Evolutionary conservation across 2,797 vertebrate species (phyloP), one percentile per base, ranked within the genome.

Genomic region (Cirrhinus molitorella): DNA sequence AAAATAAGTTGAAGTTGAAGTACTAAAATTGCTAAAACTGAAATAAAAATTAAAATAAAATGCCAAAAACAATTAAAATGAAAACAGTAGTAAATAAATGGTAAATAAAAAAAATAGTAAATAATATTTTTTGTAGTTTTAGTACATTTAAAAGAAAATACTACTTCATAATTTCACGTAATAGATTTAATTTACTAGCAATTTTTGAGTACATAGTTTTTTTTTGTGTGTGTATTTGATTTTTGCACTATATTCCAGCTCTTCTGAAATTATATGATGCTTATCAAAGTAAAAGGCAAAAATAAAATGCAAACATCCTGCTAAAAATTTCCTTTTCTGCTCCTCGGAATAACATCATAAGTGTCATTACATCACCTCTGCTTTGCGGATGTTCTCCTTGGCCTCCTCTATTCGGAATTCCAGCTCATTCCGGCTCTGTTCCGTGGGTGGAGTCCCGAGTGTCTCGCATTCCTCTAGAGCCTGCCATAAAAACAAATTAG

Each of bases 361-460:
- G 59, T 23, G 25, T 61, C 23, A 17, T 61, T 61, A 61, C 81
- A 6, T 67, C 73, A 99, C 98, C 97, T 99, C 97, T 19, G 98
- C 96, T 93, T 98, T 98, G 87, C 98, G 97, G 68, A 99, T 97
- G 86, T 93, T 96, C 92, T 98, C 98, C 94, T 95, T 97, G 89
- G 96, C 95, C 88, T 99, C 97, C 31, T 99, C 98, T 37, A 98
- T 96, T 90, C 96, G 98, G 92, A 97, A 94, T 89, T 99, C 98
- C 90, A 98, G 93, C 23, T 99, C 98, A 19, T 90, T 93, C 83
- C 97, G 95, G 82, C 92, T 96, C 86, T 97, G 98, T 88, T 99
- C 98, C 2, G 97, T 95, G 51, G 95, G 87, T 82, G 96, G 95
- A 31, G 95, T 89, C 61, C 96, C 97, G 0, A 97, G 97, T 86